Conservation (phyloP, 2,113 vertebrate genomes). For the Odontesthes bonariensis region DNA sequence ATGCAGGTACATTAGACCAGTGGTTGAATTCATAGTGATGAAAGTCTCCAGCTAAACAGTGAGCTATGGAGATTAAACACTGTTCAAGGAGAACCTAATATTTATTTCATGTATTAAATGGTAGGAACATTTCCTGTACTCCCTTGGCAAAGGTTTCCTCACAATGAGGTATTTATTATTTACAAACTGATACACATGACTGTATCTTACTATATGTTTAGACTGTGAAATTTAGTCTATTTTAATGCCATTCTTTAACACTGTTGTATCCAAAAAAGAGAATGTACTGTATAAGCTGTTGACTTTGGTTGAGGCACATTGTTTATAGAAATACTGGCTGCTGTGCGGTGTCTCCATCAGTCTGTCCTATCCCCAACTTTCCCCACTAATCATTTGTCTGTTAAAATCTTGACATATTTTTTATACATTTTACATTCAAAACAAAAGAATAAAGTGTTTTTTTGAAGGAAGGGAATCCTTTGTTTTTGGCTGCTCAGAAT, state of each 20-base stretch:
- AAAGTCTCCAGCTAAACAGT: conserved; percentile 62
- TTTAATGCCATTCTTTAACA: conserved; percentile 36
- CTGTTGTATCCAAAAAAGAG: conserved; percentile 66
- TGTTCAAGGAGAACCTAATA: conserved; percentile 60
- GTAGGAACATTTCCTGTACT: conserved; percentile 72
- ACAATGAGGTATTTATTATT: conserved; percentile 84
- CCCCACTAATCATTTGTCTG: conserved; percentile 42
- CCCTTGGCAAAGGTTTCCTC: conserved; percentile 81
- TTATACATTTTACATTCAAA: conserved; percentile 68
- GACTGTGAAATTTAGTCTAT: conserved; percentile 41
- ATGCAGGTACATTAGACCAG: conserved; percentile 31
- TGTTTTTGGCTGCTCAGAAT: conserved; percentile 5
- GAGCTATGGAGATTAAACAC: conserved; percentile 57
- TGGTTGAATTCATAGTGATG: conserved; percentile 57
- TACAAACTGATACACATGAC: conserved; percentile 67
- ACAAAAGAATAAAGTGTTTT: conserved; percentile 57
- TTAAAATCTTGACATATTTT: conserved; percentile 45
- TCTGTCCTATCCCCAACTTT: conserved; percentile 28
- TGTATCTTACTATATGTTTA: conserved; percentile 60
- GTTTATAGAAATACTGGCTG: conserved; percentile 30
- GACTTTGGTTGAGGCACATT: conserved; percentile 34
- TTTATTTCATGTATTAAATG: conserved; percentile 69
- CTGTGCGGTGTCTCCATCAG: conserved; percentile 13
- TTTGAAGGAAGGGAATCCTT: conserved; percentile 13
- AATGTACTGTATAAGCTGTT: conserved; percentile 68